Base-by-base conservation (phyloP, 2,113 vertebrate genomes). In the Oxygymnocypris stewartii region DNA sequence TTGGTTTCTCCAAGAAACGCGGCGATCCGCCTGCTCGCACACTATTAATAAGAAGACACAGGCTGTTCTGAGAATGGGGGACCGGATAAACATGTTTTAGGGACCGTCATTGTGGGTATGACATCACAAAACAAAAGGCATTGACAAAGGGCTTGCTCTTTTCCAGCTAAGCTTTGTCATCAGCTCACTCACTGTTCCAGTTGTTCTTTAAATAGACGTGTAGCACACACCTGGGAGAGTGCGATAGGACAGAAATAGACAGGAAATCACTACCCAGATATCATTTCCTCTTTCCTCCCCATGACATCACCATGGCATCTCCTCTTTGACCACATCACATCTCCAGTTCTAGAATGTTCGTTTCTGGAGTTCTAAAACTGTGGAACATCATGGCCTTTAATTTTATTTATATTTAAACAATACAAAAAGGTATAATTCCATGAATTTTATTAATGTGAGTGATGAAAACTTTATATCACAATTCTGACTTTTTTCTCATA, bases 1-100 rank as follows among this genome's bases (percentile, higher is more conserved):
- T 94, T 88, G 90, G 85, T 92, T 92, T 89, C 92, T 90, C n/a
- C 2, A 79, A 85, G 87, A 85, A 87, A 87, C 73, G 71, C 88
- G 54, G 83, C 12, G 67, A 37, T 73, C 28, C 16, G 75, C 75
- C 25, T 54, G 75, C 75, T 31, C 10, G 47, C 25, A 54, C 28
- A 8, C 49, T 47, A 20, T 78, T 78, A 78, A 78, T 78, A 28
- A 35, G 25, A 54, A 51, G 76, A 78, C 25, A 75, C 40, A 1
- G 71, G 16, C 16, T 51, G 47, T 35, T 78, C 7, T 54, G 75
- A 31, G 25, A 78, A 78, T 2, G 20, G 20, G 2, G 31, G 78
- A 61, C 5, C 4, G 2, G 77, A 23, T 63, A 9, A 57, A 44
- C 12, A 63, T 81, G 79, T 81, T 81, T 63, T 77, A 51, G 54